Base-by-base conservation (phyloP, 2,888 invertebrate species). In the Epistrophe grossulariae region DNA sequence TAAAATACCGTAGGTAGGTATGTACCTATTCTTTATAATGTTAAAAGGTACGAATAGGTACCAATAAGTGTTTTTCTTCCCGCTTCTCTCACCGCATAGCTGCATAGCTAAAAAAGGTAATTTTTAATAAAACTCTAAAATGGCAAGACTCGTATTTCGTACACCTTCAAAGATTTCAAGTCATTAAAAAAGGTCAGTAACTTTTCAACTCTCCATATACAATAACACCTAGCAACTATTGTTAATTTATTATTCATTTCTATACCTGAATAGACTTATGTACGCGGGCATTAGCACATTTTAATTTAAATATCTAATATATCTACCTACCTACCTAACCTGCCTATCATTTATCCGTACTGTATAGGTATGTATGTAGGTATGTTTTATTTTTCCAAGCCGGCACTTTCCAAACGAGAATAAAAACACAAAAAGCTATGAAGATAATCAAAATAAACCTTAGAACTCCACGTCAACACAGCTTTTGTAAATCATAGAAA, bases 151-250 rank as follows among this genome's bases (percentile, higher is more conserved):
- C 19, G 31, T 7, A 8, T 60, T 19, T 43, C 40, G 40, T 24
- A 31, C 10, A 31, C 5, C 17, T 66, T 66, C 13, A n/a, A 8
- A 45, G 13, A 11, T 50, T 50, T 35, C 0, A 68, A 68, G 19
- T 68, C 50, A 48, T 68, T 19, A 68, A 68, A 66, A 79, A 79
- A 70, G 76, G 52, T 76, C 80, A 76, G 62, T 74, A 60, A 68
- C 80, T 68, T 48, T 59, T 45, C 28, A 48, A 72, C 64, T 57
- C 57, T 24, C 13, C 57, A 48, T 66, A 38, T 66, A 13, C 24
- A 38, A 62, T n/a, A 73, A 45, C 60, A 52, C 43, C 24, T 62
- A 55, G 24, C 52, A 59, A 62, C 35, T 45, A 62, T 13, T 28
- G 13, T 19, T n/a, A n/a, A n/a, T 50, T 4, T 55, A 31, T 55